Base-by-base conservation (phyloP, 1,140 invertebrate species). In the Bombus superbus region DNA sequence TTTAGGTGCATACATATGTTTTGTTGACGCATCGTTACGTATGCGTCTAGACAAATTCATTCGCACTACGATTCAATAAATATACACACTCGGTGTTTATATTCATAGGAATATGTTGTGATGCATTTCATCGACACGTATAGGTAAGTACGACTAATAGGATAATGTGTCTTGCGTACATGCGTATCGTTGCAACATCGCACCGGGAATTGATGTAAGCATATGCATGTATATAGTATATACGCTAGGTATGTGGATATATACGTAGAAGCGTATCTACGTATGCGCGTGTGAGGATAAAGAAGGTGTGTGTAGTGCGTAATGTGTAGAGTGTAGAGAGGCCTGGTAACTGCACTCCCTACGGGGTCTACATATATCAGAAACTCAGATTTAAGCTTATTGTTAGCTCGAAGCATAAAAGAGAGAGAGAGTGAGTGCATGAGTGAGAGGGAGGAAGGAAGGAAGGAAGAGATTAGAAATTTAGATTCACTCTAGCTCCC, bases 301-400 rank as follows among this genome's bases (percentile, higher is more conserved):
- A 76, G 73, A 40, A 42, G 64, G 74, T 72, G 69, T 69, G 47
- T 18, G 47, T 22, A 53, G 47, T 22, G 15, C 18, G 47, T 53
- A 38, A 38, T 3, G 38, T 38, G 2, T 38, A 22, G 47, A 53
- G 47, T 53, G 13, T 38, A 80, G 38, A 57, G 66, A 77, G 76
- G 66, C 84, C 66, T 87, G 89, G 92, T 89, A 93, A 93, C 93
- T 92, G 93, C 89, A 92, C 92, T 92, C 90, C 92, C 90, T 92
- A 84, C 88, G 89, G 90, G 91, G 91, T 90, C 89, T 85, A 90
- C 91, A 92, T 93, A 93, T 93, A 93, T 93, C 93, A 92, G 83
- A 92, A 91, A 93, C 92, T 91, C 87, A 74, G 38, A 82, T 89
- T 85, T 85, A 85, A 77, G 83, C 78, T 77, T 85, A 86, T 77